These are phyloP conservation scores for Drosophila navojoa DNA, from an alignment of 1,140 invertebrate genomes.

Conservation along the genomic window DNA sequence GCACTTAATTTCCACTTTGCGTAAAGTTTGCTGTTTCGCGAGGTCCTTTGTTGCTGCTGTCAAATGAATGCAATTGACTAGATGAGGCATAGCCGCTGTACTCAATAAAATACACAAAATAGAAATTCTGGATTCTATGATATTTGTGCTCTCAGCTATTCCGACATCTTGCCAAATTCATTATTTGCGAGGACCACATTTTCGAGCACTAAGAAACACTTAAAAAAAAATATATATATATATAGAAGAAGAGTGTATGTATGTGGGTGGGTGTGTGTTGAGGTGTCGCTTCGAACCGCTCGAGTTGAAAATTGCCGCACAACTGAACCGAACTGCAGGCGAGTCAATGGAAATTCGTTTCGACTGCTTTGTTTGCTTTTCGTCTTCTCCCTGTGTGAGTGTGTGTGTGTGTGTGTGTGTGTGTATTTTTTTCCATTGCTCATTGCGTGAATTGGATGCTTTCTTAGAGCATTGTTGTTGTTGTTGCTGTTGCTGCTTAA, in stretches of 20 bases:
- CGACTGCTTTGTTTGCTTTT: conserved; percentile 15
- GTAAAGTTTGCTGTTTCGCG: no score
- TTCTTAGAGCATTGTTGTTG: conserved; percentile 27
- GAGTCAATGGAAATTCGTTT: conserved; percentile 54
- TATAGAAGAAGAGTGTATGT: neutral
- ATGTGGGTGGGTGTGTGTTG: conserved; percentile 1
- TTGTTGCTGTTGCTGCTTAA: conserved; percentile 58
- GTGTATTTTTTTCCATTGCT: neutral
- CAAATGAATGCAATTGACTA: conserved; percentile 82
- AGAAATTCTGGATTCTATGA: conserved; percentile 36
- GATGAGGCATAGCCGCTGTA: conserved; percentile 83
- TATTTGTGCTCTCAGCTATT: conserved; percentile 78
- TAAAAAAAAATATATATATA: conserved; percentile 17
- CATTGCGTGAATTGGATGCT: conserved; percentile 46
- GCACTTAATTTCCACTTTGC: neutral
- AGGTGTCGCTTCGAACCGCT: conserved; percentile 52
- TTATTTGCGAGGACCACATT: conserved; percentile 54
- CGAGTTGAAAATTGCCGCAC: conserved; percentile 68
- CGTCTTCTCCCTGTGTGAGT: no score
- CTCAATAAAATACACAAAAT: conserved; percentile 63
- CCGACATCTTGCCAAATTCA: conserved; percentile 83
- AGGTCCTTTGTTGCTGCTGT: conserved; percentile 25
- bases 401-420: no score
- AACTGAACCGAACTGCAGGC: conserved; percentile 64
- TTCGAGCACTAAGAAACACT: conserved; percentile 12